phyloP scores from a whole-genome alignment of 2,888 invertebrate species.

The Drosophila algonquin region DNA sequence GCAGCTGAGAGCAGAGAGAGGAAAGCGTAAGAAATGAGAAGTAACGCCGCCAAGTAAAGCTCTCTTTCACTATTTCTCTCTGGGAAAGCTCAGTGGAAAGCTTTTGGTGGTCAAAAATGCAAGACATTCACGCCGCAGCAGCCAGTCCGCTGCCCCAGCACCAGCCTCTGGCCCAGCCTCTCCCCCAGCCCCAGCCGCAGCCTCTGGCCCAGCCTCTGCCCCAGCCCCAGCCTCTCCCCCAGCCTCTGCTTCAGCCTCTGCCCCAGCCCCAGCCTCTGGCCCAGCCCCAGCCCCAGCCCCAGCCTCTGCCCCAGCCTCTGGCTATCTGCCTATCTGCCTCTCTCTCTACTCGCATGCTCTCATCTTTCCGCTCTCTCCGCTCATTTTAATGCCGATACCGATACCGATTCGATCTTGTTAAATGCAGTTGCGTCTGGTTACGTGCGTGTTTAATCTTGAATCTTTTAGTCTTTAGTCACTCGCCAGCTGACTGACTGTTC shows the following conservation, averaged over 20 bases:
- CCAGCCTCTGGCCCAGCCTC: neutral
- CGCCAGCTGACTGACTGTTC: constrained; percentile 27
- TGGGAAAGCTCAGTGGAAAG: neutral
- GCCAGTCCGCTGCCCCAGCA: too few relatives aligned
- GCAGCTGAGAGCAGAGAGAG: constrained; percentile 36
- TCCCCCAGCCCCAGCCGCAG: too few relatives aligned
- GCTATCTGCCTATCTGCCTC: neutral
- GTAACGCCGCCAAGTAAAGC: neutral
- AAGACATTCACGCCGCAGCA: constrained; percentile 4
- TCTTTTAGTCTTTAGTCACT: neutral
- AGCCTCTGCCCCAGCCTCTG: neutral
- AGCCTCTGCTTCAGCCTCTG: neutral
- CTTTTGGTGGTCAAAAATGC: constrained; percentile 27
- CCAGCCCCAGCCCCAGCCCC: neutral
- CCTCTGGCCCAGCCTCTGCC: neutral
- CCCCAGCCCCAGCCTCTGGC: neutral
- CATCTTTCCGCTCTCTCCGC: constrained; percentile 3
- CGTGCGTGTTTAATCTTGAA: constrained; percentile 1
- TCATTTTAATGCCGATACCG: constrained; percentile 9
- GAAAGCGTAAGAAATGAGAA: constrained; percentile 1
- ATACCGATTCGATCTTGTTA: constrained; percentile 19
- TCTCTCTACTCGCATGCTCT: neutral
- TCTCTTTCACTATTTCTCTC: neutral
- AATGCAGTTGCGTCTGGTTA: constrained; percentile 26
- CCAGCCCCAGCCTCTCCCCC: too few relatives aligned